Base-by-base conservation (phyloP, 1,140 invertebrate species). In the Subanguina moxae region DNA sequence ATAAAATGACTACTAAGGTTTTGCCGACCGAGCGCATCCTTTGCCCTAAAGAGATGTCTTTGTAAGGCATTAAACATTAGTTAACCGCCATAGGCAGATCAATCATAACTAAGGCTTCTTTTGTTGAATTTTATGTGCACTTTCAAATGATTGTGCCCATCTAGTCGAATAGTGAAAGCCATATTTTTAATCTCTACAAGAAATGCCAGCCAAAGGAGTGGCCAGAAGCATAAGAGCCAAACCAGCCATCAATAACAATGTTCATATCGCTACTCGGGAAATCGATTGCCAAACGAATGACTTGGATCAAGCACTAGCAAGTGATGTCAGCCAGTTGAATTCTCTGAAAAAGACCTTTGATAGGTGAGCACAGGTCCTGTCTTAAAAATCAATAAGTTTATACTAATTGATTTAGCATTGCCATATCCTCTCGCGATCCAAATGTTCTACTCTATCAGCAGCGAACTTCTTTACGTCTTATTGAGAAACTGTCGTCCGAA, bases 391-490 rank as follows among this genome's bases (percentile, higher is more conserved):
- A 38, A 38, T 38, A 38, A 38, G 32, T 38, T 45, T 52, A 15
- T 52, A 52, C 3, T 8, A 52, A 52, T 15, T 52, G 17, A 52
- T 52, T 52, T 52, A 52, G 48, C 48, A 8, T 25, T 25, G 48
- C 48, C 23, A 52, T 52, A 7, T 52, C 48, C 23, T 19, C 48
- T 21, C 48, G 48, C 48, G 48, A 52, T 25, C 48, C 48, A 52
- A 52, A 52, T 52, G 48, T 52, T 52, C 43, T 52, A 25, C 48
- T 52, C 3, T 52, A 25, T 15, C 48, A 52, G 17, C 48, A 52
- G 71, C 0, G 75, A 75, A 67, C 75, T 77, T 65, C 73, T 67
- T 23, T 70, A 46, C 11, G 65, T 42, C 8, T 52, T 52, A 52
- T 52, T 52, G 48, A 52, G 19, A 64, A 61, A 64, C 32, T 27